Evolutionary conservation across 2,113 vertebrate species (phyloP).

Genomic region (Falcunculus frontatus): DNA sequence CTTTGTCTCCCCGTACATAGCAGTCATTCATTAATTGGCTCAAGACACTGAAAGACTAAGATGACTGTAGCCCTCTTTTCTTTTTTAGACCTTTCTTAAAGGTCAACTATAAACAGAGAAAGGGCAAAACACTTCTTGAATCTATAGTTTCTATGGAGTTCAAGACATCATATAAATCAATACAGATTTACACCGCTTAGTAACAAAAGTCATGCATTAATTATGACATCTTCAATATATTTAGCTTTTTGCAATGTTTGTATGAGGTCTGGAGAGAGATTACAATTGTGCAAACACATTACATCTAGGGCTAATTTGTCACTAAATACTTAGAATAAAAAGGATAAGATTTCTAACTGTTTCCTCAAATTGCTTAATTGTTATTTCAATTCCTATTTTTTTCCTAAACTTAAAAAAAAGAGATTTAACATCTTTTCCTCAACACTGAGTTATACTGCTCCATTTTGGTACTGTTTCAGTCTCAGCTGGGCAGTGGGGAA

Average conservation of each 20-base stretch:
- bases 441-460: not conserved
- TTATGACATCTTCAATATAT: not conserved
- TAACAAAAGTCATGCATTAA: not conserved
- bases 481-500: rapidly evolving
- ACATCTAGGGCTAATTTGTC: not conserved
- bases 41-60: not conserved
- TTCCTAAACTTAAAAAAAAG: not conserved
- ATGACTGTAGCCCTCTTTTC: not conserved
- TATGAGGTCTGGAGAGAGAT: not conserved
- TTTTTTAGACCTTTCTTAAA: not conserved
- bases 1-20: not conserved
- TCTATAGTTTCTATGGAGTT: not conserved
- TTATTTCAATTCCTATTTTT: not conserved
- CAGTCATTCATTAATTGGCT: not conserved
- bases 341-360: not conserved
- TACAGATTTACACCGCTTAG: not conserved
- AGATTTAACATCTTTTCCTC: not conserved
- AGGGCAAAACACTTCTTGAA: not conserved
- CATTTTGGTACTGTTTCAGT: not conserved
- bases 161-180: not conserved
- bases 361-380: not conserved
- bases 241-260: not conserved
- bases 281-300: not conserved
- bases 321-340: not conserved
- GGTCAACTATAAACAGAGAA: not conserved